Conservation (phyloP, 1,140 invertebrate genomes). For the Luehdorfia chinensis region DNA sequence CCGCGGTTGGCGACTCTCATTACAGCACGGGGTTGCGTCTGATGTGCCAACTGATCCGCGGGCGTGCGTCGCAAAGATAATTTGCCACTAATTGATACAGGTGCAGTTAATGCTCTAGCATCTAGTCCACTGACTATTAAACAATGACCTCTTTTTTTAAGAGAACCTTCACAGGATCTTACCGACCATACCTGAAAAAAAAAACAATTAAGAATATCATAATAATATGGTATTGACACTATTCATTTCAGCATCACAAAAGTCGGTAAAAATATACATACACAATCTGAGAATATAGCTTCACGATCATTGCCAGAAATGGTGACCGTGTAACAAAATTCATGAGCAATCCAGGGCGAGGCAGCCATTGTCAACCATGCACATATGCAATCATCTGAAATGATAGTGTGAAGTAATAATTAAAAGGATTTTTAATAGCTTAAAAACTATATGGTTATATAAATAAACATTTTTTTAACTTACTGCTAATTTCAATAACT, state of each 20-base stretch:
- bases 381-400: constrained; percentile 45
- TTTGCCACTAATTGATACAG: constrained; percentile 41
- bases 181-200: constrained; percentile 61
- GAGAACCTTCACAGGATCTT: constrained; percentile 56
- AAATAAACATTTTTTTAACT: constrained; percentile 19
- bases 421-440: too few relatives aligned
- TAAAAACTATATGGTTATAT: too few relatives aligned
- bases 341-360: constrained; percentile 54
- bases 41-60: constrained; percentile 37
- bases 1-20: constrained; percentile 57
- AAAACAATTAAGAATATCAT: not conserved
- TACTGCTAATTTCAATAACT: constrained; percentile 63
- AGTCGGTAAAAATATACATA: constrained; percentile 39
- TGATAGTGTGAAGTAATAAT: constrained; percentile 1
- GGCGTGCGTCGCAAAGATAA: constrained; percentile 48
- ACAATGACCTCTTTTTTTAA: constrained; percentile 60
- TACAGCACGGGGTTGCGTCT: constrained; percentile 51
- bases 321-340: constrained; percentile 56
- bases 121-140: constrained; percentile 42
- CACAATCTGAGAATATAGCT: constrained; percentile 65
- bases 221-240: not conserved
- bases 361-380: constrained; percentile 66
- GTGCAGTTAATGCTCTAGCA: constrained; percentile 41
- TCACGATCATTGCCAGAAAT: constrained; percentile 67
- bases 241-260: too few relatives aligned